Evolutionary conservation across 2,888 invertebrate species (phyloP), one percentile per base, ranked within the genome.

Genomic region (Melinaea marsaeus): DNA sequence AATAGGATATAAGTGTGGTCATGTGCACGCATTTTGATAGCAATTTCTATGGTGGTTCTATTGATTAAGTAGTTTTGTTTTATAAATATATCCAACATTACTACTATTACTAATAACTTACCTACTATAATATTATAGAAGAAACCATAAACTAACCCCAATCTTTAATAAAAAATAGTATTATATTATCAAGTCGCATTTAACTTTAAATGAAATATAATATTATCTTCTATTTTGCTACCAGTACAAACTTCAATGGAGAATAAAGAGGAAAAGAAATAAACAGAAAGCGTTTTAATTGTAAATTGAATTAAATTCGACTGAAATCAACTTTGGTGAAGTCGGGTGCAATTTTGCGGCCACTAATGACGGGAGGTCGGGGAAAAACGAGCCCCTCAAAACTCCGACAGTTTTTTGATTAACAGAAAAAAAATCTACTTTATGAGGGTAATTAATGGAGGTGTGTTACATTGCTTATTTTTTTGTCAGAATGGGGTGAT

Each of bases 301-400:
- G 86, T 83, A 81, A 87, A 88, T 88, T 86, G 83, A 88, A 88
- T 88, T 88, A 86, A 84, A 88, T 83, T 81, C 76, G 81, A 75
- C 74, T 71, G 76, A 79, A 85, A 86, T 87, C 83, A 84, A 85
- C 80, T 85, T 83, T 79, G 78, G 78, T 60, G 64, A 65, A 68
- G 71, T 77, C 75, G 74, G 74, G 75, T 75, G 75, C 74, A 75
- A 75, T 79, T 75, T 69, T 75, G 73, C 72, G 79, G 80, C 76
- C 74, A 80, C 81, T 86, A 85, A 86, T 84, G 85, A 84, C 76
- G 76, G 73, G 71, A 67, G 71, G 69, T 62, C 66, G 69, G 69
- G 71, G 65, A 61, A 74, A 74, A 66, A 74, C 72, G 66, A 71
- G 71, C 79, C 79, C 77, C 76, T 78, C 13, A 75, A 76, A 78